Base-by-base conservation (phyloP, 2,888 invertebrate genomes). In the Tridacna gigas region DNA sequence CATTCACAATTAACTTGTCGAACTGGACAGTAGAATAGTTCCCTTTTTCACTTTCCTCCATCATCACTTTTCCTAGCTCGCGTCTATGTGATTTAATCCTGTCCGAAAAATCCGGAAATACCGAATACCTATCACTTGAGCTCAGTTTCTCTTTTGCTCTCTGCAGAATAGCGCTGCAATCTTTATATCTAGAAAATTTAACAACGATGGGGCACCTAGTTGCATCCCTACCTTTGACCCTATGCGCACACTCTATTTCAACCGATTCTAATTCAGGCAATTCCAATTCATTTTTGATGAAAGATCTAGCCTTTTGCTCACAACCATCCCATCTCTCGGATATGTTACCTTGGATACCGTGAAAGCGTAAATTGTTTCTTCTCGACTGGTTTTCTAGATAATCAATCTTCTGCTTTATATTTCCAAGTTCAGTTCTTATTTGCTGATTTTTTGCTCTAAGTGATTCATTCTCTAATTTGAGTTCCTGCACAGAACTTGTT, bases 141-240 rank as follows among this genome's bases (percentile, higher is more conserved):
- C 5, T 28, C 13, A 66, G 20, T 66, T 9, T 9, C 9, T 66
- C 66, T 12, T 28, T 25, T 12, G 66, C 66, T 66, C 15, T 66
- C 20, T 66, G 26, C 20, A 66, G 28, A 28, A 66, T 66, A 15
- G 25, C 11, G 9, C 11, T 26, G 28, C 66, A 28, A 28, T 66
- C 66, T 26, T 66, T 66, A 22, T 28, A 66, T 9, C 26, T 26
- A 66, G 66, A 66, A 28, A 66, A 66, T 20, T 66, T 66, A 26
- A 66, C 66, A 28, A 66, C 28, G 7, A 66, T 66, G 15, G 66
- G 66, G 28, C 66, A 66, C 11, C 9, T 66, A 66, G 25, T 20
- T 13, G 25, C 11, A 9, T 26, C 9, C 28, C 28, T 20, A 28
- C 26, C 25, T 26, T 66, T 66, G 5, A 66, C 66, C 15, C 66